Percentiles rank a stretch among this genome's conserved stretches.
Conservation (phyloP, 1,140 invertebrate species). For the Penaeus japonicus region DNA sequence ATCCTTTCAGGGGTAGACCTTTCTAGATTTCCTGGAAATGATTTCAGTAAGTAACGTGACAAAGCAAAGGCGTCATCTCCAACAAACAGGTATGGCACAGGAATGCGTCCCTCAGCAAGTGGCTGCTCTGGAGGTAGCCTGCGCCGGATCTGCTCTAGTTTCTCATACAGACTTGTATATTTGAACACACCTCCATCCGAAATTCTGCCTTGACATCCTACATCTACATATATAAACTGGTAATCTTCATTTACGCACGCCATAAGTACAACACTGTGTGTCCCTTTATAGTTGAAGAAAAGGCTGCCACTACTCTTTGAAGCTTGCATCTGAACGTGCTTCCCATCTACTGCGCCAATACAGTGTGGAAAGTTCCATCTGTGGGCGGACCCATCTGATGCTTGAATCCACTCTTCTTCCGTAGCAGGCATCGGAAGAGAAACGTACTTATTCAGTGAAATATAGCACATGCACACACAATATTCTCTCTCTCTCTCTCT, state of each 20-base stretch:
- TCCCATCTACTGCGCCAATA: constrained; percentile 3
- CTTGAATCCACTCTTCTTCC: not conserved
- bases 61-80: constrained; percentile 38
- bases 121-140: not conserved
- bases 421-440: not conserved
- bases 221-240: constrained; percentile 20
- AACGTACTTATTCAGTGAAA: not conserved
- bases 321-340: constrained; percentile 30
- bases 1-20: not conserved
- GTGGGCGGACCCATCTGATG: not conserved
- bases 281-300: constrained; percentile 22
- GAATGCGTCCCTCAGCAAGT: not conserved
- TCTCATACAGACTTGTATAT: constrained; percentile 3
- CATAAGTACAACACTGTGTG: constrained; percentile 17
- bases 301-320: not conserved
- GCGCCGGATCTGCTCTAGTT: not conserved
- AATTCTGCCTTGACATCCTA: constrained; percentile 24
- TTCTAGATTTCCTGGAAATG: constrained; percentile 16
- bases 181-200: constrained; percentile 27
- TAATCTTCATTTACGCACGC: constrained; percentile 13
- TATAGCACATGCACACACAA: not conserved
- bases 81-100: constrained; percentile 25
- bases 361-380: constrained; percentile 37
- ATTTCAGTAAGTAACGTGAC: constrained; percentile 20
- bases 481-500: no score